Base-by-base conservation (phyloP, 2,113 vertebrate genomes). In the Atherinomorus stipes region DNA sequence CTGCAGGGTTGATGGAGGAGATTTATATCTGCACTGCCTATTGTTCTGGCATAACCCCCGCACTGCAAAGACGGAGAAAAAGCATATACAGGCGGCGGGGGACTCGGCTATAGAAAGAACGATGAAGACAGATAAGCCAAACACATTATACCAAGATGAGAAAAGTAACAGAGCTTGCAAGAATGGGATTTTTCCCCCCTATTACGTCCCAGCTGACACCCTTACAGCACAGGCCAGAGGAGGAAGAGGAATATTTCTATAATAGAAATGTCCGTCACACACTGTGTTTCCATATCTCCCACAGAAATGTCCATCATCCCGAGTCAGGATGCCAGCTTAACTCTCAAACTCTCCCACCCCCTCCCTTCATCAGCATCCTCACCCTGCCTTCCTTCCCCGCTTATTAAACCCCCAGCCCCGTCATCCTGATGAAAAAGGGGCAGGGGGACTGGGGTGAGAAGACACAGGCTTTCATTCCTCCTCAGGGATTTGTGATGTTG, bases 221-320 rank as follows among this genome's bases (percentile, higher is more conserved):
- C 21, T 23, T 23, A 26, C 52, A 64, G 21, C 53, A 64, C 65
- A 56, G 72, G 49, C 75, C 21, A 51, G 50, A 63, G 65, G 64
- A 78, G 61, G 53, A 76, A 38, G 47, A 37, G 58, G 45, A 64
- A 67, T 66, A 76, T 73, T 85, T 87, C 68, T 71, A 80, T 85
- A 70, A 90, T 89, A 83, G 86, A 90, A 89, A 81, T 81, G 89
- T 92, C 85, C 59, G 82, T 90, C 88, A 92, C 70, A 62, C 85
- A 79, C 71, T 22, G 15, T 58, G 71, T 81, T 85, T 79, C 66
- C 69, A 73, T 83, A 76, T 88, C 80, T 85, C 70, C 77, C 79
- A 80, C 77, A 74, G 83, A 83, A 88, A 84, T 23, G 83, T 88
- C 87, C 83, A 85, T 88, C 84, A 89, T 6, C 4, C 28, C 11